Evolutionary conservation across 2,888 invertebrate species (phyloP).

Genomic region (Tinea trinotella): DNA sequence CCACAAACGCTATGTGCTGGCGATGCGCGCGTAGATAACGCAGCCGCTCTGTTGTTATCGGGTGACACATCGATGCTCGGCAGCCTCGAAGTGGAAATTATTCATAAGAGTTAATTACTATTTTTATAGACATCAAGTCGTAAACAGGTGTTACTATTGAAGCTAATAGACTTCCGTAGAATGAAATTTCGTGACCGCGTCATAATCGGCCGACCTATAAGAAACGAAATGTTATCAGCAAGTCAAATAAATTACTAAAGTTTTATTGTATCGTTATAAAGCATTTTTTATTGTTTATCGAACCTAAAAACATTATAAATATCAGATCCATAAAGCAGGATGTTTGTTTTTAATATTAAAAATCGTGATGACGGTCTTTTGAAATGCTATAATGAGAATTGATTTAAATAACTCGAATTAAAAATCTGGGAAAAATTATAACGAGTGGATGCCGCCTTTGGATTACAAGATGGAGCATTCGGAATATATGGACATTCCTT

Average conservation of each 20-base stretch:
- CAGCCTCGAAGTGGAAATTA: constrained; percentile 26
- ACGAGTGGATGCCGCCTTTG: constrained; percentile 55
- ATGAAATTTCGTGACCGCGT: background rate
- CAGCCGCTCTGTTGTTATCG: constrained; percentile 9
- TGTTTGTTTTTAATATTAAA: constrained; percentile 60
- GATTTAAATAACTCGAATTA: constrained; percentile 68
- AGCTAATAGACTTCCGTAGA: constrained; percentile 17
- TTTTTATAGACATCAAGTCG: constrained; percentile 31
- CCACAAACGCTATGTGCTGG: constrained; percentile 14
- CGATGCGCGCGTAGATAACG: constrained; percentile 14
- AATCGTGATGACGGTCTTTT: constrained; percentile 63
- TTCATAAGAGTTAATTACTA: constrained; percentile 34
- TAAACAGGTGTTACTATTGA: constrained; percentile 29
- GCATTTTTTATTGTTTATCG: constrained; percentile 13
- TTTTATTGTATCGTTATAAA: background rate
- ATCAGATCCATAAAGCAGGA: constrained; percentile 65
- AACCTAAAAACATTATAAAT: constrained; percentile 46
- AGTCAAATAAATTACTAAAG: constrained; percentile 6
- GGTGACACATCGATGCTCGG: constrained; percentile 18
- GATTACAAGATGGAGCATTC: constrained; percentile 25
- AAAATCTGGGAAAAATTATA: constrained; percentile 70
- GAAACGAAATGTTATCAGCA: background rate
- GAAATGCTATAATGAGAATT: constrained; percentile 69
- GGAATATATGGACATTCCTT: constrained; percentile 32
- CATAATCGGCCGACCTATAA: background rate